These are phyloP conservation scores for Empidonax traillii DNA, from an alignment of 2,113 vertebrate genomes.

Conservation along the genomic window DNA sequence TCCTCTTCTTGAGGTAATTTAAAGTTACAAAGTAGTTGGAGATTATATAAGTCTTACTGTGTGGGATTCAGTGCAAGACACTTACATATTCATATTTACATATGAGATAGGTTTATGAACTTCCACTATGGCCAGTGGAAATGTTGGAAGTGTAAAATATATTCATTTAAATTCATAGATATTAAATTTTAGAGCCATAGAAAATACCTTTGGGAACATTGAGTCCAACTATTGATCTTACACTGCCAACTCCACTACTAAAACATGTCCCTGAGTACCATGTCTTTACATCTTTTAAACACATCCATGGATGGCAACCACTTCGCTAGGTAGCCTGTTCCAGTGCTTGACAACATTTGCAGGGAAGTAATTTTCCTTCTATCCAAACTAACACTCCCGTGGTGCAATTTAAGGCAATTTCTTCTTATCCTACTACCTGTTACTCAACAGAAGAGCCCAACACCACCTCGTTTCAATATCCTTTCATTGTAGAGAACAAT, in stretches of 20 bases:
- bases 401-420: neutral
- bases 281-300: neutral
- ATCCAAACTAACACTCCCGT: neutral
- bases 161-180: neutral
- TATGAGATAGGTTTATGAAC: neutral
- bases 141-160: neutral
- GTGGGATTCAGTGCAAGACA: neutral
- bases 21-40: neutral
- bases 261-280: fast-evolving
- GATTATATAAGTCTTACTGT: neutral
- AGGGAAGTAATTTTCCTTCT: neutral
- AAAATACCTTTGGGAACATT: neutral
- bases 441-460: neutral
- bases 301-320: fast-evolving
- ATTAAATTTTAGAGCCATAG: neutral
- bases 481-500: neutral
- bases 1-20: neutral
- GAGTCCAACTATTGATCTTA: neutral
- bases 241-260: neutral
- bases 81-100: neutral
- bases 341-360: neutral
- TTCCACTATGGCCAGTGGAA: neutral
- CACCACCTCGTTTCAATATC: neutral
- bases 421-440: neutral
- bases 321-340: neutral